A percentile compares a stretch with the other conserved stretches of the same genome.
These are phyloP conservation scores for Sardinella longiceps DNA, from an alignment of 2,797 vertebrate species.

Conservation along the genomic window DNA sequence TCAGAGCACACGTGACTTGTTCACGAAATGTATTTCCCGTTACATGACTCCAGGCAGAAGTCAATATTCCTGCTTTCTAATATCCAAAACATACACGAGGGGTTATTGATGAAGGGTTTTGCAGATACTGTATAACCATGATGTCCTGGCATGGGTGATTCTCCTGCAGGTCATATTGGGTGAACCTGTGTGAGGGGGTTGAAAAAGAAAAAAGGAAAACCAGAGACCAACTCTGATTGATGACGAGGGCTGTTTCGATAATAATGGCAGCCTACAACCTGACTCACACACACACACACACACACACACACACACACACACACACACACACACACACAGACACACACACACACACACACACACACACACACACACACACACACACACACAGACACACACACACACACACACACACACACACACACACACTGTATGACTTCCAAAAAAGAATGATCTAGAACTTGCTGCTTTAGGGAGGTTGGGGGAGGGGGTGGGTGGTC, in stretches of 20 bases:
- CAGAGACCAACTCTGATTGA: not conserved
- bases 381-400: no score
- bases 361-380: no score
- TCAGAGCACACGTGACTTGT: not conserved
- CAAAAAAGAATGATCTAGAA: not conserved
- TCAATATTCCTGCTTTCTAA: not conserved
- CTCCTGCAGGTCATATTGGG: not conserved
- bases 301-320: no score
- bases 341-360: no score
- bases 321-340: no score
- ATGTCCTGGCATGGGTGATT: not conserved
- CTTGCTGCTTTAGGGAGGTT: not conserved
- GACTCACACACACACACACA: not conserved
- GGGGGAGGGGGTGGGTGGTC: no score
- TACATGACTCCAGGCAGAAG: not conserved
- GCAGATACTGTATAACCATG: not conserved
- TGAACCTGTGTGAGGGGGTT: not conserved
- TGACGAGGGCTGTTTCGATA: not conserved
- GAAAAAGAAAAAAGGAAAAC: not conserved
- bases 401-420: no score
- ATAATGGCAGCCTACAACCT: not conserved
- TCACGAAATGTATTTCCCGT: not conserved
- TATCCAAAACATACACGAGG: constrained; percentile 1
- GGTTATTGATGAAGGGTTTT: constrained; percentile 6
- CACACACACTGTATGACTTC: not conserved